phyloP scores from a whole-genome alignment of 1,140 invertebrate genomes.

The Metaphire vulgaris region DNA sequence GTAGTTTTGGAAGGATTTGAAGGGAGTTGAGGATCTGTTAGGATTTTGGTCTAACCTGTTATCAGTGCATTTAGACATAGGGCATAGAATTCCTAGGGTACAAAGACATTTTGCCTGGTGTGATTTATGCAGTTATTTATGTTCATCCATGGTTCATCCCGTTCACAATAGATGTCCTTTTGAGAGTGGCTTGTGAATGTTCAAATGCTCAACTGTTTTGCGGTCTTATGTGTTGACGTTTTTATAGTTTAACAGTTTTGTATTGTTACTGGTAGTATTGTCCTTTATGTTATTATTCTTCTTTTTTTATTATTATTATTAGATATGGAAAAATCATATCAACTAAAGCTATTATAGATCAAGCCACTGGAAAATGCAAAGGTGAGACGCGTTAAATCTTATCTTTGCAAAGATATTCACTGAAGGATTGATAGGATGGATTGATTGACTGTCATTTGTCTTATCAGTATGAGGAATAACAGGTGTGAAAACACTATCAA shows the following conservation, averaged over 20 bases:
- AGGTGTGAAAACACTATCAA: too few species aligned
- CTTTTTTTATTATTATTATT: slow-evolving; percentile 52
- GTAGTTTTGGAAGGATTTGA: too few species aligned
- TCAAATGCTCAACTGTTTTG: neutral
- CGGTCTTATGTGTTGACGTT: neutral
- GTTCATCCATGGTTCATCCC: too few species aligned
- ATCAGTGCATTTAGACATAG: too few species aligned
- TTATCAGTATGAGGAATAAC: neutral
- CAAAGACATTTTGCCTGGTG: too few species aligned
- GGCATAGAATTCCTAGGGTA: too few species aligned
- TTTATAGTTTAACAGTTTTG: too few species aligned
- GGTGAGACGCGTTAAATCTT: slow-evolving; percentile 60
- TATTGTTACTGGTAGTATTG: neutral
- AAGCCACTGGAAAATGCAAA: slow-evolving; percentile 99
- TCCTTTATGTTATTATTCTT: neutral
- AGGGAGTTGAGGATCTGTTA: too few species aligned
- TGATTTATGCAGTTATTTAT: too few species aligned
- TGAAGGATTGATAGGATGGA: neutral
- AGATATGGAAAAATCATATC: slow-evolving; percentile 97
- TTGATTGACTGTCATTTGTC: neutral
- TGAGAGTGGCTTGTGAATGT: neutral
- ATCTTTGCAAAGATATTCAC: neutral
- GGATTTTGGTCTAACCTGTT: too few species aligned
- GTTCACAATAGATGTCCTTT: too few species aligned
- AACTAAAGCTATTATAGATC: slow-evolving; percentile 98